phyloP scores from a whole-genome alignment of 2,797 vertebrate genomes.

The Lemur catta region DNA sequence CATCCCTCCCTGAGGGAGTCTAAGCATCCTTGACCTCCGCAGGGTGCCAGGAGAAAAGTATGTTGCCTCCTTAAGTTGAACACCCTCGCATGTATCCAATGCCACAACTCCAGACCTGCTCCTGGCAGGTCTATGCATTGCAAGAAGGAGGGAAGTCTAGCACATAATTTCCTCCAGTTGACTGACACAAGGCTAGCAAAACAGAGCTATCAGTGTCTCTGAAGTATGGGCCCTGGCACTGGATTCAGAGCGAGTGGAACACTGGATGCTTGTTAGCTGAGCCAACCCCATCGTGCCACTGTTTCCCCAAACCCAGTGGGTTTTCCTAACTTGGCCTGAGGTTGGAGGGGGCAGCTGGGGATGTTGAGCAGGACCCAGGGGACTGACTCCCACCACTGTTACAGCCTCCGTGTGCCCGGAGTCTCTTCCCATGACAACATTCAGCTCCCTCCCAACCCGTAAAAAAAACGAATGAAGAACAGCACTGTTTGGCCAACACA shows the following conservation, averaged over 20 bases:
- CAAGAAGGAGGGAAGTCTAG: background rate
- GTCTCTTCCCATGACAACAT: slow-evolving; percentile 73
- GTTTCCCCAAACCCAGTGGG: slow-evolving; percentile 1
- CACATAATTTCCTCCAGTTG: background rate
- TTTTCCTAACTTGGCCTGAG: background rate
- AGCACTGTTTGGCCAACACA: slow-evolving; percentile 80
- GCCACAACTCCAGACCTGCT: background rate
- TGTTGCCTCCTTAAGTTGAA: background rate
- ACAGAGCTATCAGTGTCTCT: background rate
- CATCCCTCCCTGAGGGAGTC: background rate
- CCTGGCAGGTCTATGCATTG: background rate
- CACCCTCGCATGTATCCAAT: background rate
- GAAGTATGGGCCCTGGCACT: background rate
- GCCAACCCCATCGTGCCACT: background rate
- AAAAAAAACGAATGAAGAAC: slow-evolving; percentile 82
- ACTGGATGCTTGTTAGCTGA: slow-evolving; percentile 50
- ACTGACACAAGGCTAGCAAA: background rate
- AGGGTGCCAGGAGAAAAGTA: background rate
- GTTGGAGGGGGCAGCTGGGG: background rate
- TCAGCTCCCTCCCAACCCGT: slow-evolving; percentile 76
- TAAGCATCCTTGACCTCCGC: background rate
- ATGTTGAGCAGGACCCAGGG: slow-evolving; percentile 39
- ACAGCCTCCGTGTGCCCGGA: background rate
- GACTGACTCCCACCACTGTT: slow-evolving; percentile 21
- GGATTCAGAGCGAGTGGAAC: slow-evolving; percentile 20